Conservation (phyloP, 2,797 vertebrate species). For the Hafferia zeledoni region DNA sequence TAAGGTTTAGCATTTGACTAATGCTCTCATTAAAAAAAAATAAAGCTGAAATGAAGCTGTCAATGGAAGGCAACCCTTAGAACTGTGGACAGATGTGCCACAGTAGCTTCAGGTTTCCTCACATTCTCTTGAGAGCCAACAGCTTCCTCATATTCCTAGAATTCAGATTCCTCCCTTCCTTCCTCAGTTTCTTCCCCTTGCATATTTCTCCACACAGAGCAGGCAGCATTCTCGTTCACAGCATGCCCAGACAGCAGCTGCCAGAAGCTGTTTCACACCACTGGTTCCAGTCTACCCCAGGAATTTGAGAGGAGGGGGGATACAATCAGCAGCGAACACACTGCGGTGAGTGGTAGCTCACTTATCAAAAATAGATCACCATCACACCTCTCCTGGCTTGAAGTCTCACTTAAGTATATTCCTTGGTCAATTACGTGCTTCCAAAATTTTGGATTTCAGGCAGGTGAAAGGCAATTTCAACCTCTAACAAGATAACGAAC, state of each 20-base stretch:
- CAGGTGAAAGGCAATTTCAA: neutral
- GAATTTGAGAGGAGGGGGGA: neutral
- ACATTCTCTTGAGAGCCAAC: neutral
- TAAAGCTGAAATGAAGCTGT: neutral
- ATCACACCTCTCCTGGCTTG: neutral
- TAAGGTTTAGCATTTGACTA: neutral
- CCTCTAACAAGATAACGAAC: neutral
- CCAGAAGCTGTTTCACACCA: slow-evolving; percentile 5
- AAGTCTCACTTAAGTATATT: neutral
- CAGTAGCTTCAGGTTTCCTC: neutral
- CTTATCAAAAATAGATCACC: neutral
- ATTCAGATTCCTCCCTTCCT: neutral
- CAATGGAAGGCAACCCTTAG: neutral
- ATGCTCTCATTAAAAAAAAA: neutral
- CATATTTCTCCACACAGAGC: neutral
- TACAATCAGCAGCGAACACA: neutral
- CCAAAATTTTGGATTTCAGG: neutral
- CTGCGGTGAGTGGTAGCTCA: neutral
- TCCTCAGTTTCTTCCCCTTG: neutral
- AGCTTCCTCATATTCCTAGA: neutral
- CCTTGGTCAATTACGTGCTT: neutral
- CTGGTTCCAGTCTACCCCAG: neutral
- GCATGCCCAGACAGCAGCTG: slow-evolving; percentile 29
- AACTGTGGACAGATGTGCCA: neutral
- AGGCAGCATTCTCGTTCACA: neutral